Evolutionary conservation across 1,140 invertebrate genomes (phyloP).

Genomic region (Bombus vancouverensis): DNA sequence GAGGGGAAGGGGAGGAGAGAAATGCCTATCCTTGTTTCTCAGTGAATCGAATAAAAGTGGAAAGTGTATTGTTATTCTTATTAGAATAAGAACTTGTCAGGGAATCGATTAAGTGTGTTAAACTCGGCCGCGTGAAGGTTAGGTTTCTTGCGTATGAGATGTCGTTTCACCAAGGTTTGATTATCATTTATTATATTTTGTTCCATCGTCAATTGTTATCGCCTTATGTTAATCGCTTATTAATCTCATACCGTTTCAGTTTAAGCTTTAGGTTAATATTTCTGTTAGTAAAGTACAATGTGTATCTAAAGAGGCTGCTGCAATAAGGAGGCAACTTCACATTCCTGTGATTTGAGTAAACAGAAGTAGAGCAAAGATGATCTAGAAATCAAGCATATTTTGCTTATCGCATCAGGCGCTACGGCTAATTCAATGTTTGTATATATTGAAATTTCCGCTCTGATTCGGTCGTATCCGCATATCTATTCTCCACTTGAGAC

Average conservation of each 20-base stretch:
- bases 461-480: not conserved
- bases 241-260: slow-evolving; percentile 2
- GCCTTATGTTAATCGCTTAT: not conserved
- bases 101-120: not conserved
- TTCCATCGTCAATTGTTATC: not conserved
- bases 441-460: not conserved
- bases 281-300: not conserved
- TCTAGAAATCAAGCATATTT: not conserved
- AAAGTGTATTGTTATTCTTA: slow-evolving; percentile 60
- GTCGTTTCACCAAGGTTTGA: not conserved
- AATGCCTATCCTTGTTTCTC: not conserved
- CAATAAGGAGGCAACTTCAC: not conserved
- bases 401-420: no score
- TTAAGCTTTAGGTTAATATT: not conserved
- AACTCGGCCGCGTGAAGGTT: not conserved
- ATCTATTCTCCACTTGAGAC: not conserved
- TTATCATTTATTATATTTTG: not conserved
- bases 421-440: no score
- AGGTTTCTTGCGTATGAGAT: not conserved
- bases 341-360: not conserved
- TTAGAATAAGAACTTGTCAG: slow-evolving; percentile 16
- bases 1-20: not conserved
- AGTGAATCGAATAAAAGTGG: slow-evolving; percentile 19
- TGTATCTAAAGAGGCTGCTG: not conserved
- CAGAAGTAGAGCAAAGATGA: not conserved